phyloP scores from a whole-genome alignment of 2,888 invertebrate genomes.

The Cheilosia grossa region DNA sequence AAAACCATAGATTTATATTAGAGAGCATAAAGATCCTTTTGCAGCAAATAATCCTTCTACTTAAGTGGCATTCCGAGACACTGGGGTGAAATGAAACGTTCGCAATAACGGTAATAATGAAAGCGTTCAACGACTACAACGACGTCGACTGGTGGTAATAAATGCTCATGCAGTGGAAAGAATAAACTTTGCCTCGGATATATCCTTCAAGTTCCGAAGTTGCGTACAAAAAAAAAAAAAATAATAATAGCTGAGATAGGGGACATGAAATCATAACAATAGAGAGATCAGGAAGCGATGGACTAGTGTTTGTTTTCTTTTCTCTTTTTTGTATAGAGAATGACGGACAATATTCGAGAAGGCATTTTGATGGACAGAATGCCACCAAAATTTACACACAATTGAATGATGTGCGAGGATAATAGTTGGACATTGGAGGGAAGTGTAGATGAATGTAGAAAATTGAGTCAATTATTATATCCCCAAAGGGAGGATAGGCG shows the following conservation, averaged over 20 bases:
- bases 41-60: conserved; percentile 67
- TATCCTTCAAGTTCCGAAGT: conserved; percentile 37
- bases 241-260: background rate
- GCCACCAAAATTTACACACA: background rate
- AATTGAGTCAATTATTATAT: too few species aligned
- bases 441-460: too few species aligned
- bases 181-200: conserved; percentile 17
- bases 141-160: conserved; percentile 14
- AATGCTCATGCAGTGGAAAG: conserved; percentile 58
- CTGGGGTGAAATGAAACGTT: conserved; percentile 61
- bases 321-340: conserved; percentile 2
- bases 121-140: conserved; percentile 34
- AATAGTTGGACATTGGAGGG: background rate
- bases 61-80: conserved; percentile 69
- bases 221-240: conserved; percentile 9
- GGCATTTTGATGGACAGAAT: conserved; percentile 3
- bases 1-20: conserved; percentile 70
- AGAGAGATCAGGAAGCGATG: background rate
- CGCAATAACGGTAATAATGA: conserved; percentile 56
- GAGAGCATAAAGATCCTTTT: conserved; percentile 60
- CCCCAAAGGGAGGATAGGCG: too few species aligned
- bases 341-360: background rate
- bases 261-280: conserved; percentile 33
- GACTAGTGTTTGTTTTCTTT: background rate
- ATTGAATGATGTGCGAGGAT: background rate